A percentile compares a stretch with the other conserved stretches of the same genome.
phyloP scores from a whole-genome alignment of 2,888 invertebrate genomes.

The Patella depressa region DNA sequence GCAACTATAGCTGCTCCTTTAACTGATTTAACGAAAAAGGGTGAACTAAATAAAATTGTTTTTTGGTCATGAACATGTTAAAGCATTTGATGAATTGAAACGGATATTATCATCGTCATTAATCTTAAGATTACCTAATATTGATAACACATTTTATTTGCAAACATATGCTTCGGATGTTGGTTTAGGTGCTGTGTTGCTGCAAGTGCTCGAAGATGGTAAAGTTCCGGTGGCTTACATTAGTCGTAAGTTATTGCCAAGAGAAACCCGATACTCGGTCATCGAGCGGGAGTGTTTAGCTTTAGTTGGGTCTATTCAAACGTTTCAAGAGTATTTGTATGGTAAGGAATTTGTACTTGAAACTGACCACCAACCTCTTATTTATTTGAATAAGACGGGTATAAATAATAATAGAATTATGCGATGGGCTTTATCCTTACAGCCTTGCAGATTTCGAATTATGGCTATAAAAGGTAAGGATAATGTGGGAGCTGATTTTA shows the following conservation, averaged over 20 bases:
- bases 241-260: constrained; percentile 36
- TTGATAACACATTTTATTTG: constrained; percentile 31
- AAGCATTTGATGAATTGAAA: constrained; percentile 32
- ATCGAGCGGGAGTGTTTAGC: constrained; percentile 2
- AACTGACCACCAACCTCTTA: neutral
- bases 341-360: neutral
- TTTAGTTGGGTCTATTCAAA: constrained; percentile 13
- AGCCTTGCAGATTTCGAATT: neutral
- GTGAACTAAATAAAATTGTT: constrained; percentile 21
- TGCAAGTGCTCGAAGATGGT: constrained; percentile 29
- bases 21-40: constrained; percentile 28
- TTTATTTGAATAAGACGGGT: neutral
- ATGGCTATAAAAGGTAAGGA: neutral
- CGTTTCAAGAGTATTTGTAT: constrained; percentile 1
- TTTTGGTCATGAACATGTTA: constrained; percentile 28
- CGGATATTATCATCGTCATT: constrained; percentile 22
- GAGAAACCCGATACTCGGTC: constrained; percentile 30
- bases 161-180: constrained; percentile 40
- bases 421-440: neutral
- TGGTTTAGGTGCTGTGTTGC: constrained; percentile 45
- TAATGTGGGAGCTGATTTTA: neutral
- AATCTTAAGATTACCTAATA: constrained; percentile 38
- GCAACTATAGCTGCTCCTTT: constrained; percentile 25
- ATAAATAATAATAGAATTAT: neutral
- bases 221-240: constrained; percentile 41